Conservation (phyloP, 2,797 vertebrate species). For the Chaunax sp. region DNA sequence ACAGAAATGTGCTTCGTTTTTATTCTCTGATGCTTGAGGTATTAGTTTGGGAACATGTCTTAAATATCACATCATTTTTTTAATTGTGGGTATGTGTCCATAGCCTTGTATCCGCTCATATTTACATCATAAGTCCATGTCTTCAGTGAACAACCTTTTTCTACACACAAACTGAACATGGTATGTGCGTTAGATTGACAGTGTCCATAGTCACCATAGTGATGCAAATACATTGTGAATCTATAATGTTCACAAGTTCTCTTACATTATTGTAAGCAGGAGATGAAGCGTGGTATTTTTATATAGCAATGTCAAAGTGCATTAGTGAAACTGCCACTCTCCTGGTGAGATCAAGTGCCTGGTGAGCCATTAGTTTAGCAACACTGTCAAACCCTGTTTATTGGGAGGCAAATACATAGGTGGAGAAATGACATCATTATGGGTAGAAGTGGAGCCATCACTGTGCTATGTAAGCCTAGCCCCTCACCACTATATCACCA, state of each 20-base stretch:
- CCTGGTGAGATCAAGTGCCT: slow-evolving; percentile 47
- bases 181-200: slow-evolving; percentile 15
- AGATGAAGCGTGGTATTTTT: slow-evolving; percentile 61
- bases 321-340: slow-evolving; percentile 73
- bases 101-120: neutral
- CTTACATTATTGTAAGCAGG: slow-evolving; percentile 66
- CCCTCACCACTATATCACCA: too few relatives aligned
- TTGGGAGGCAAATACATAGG: slow-evolving; percentile 44
- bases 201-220: slow-evolving; percentile 18
- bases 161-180: slow-evolving; percentile 3
- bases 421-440: slow-evolving; percentile 28
- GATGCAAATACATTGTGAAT: slow-evolving; percentile 62
- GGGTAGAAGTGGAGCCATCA: slow-evolving; percentile 35
- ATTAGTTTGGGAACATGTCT: neutral
- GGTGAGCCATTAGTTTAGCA: slow-evolving; percentile 77
- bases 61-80: neutral
- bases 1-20: neutral
- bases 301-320: slow-evolving; percentile 62
- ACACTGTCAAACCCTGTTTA: slow-evolving; percentile 72
- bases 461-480: neutral
- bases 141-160: neutral
- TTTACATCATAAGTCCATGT: too few relatives aligned
- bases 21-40: neutral
- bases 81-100: slow-evolving; percentile 5
- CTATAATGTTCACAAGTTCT: slow-evolving; percentile 60